A percentile compares a stretch with the other conserved stretches of the same genome.
phyloP scores from a whole-genome alignment of 2,797 vertebrate species.

The Spheniscus humboldti region DNA sequence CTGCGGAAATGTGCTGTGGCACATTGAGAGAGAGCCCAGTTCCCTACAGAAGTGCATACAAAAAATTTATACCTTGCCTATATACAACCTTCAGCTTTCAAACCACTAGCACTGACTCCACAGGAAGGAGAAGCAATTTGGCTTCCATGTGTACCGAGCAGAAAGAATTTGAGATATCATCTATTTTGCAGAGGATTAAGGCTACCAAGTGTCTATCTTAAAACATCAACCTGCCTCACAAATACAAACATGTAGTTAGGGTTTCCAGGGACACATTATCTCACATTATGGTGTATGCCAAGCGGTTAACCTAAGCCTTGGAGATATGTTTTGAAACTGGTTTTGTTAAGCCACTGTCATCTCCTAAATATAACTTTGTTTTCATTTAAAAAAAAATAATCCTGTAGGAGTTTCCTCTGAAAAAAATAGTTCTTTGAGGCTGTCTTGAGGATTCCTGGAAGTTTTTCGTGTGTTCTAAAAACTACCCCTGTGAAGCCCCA shows the following conservation, averaged over 20 bases:
- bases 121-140: not conserved
- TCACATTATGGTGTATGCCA: not conserved
- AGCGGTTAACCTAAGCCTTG: not conserved
- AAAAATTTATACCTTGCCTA: not conserved
- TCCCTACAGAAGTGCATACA: not conserved
- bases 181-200: not conserved
- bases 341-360: not conserved
- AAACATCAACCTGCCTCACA: not conserved
- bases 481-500: not conserved
- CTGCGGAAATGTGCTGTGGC: not conserved
- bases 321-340: not conserved
- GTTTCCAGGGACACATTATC: not conserved
- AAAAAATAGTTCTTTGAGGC: not conserved
- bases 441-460: not conserved
- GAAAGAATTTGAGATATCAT: not conserved
- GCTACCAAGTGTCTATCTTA: not conserved
- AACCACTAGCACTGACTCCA: not conserved
- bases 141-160: not conserved
- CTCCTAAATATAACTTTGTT: not conserved
- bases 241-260: not conserved
- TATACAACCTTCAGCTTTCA: not conserved
- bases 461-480: not conserved
- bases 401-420: not conserved
- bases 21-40: not conserved
- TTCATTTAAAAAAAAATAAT: not conserved